phyloP scores from a whole-genome alignment of 2,113 vertebrate genomes.

The Sinosuthora webbiana region DNA sequence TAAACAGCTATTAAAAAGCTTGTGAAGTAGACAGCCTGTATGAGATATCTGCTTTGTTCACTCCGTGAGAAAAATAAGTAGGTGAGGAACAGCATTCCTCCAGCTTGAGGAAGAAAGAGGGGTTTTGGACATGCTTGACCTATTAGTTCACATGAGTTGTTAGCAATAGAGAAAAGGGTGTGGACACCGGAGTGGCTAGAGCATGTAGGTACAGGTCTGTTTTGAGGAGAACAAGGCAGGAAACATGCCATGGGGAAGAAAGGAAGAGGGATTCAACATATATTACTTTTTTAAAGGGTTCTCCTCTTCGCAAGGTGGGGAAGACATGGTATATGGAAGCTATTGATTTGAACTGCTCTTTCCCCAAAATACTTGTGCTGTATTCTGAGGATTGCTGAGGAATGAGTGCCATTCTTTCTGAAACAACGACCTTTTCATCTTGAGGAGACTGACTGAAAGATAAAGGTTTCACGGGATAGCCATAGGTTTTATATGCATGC shows the following conservation, averaged over 20 bases:
- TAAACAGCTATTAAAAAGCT: background rate
- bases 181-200: background rate
- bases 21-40: background rate
- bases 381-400: background rate
- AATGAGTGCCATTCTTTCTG: background rate
- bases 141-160: background rate
- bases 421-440: background rate
- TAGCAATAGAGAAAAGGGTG: background rate
- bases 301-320: background rate
- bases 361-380: background rate
- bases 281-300: background rate
- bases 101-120: background rate
- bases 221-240: background rate
- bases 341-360: background rate
- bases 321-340: background rate
- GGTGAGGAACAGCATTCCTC: background rate
- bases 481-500: background rate
- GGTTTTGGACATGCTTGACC: background rate
- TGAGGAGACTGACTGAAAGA: background rate
- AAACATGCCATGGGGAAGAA: background rate
- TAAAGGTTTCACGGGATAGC: background rate
- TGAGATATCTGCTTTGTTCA: background rate
- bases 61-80: background rate
- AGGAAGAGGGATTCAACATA: background rate
- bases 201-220: background rate